Base-by-base conservation (phyloP, 1,140 invertebrate genomes). In the Pachyrhynchus sulphureomaculatus region DNA sequence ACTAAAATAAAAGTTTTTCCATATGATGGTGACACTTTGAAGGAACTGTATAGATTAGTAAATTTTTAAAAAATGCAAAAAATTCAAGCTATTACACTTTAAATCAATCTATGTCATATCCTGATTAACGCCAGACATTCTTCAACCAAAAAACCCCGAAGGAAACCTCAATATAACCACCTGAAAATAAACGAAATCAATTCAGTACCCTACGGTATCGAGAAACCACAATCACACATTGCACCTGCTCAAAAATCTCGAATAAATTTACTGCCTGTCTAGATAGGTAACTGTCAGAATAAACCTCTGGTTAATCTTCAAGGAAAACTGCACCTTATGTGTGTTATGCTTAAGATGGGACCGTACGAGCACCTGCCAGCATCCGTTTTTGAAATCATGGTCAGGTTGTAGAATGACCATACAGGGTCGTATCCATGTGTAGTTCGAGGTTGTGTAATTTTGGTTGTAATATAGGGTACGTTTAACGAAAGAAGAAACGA, bases 171-270 rank as follows among this genome's bases (percentile, higher is more conserved):
- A 34, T 21, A 6, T 20, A 42, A 37, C 48, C 32, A 51, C 32
- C 33, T 42, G 39, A 42, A 51, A 51, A 37, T 26, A 21, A 36
- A 34, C 15, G 4, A 51, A 34, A 51, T 13, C 48, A 32, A 18
- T 13, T 6, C 32, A 23, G 33, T 51, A 51, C 48, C 48, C 48
- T 23, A 32, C 32, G 48, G 48, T 37, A 51, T 17, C 29, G 12
- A 51, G 20, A 51, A 51, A 42, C 39, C 20, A 51, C 48, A 51
- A 51, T 51, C 48, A 51, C 48, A 51, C 48, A 51, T 51, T 37
- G 48, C 48, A 51, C 48, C 48, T 51, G 48, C 48, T 51, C 29
- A 37, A 51, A 47, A 51, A 51, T 51, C 48, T 51, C 17, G 24
- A 51, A 51, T 51, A 51, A n/a, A 36, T 36, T 51, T 51, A 51